Conservation (phyloP, 2,113 vertebrate genomes). For the Mus pahari region DNA sequence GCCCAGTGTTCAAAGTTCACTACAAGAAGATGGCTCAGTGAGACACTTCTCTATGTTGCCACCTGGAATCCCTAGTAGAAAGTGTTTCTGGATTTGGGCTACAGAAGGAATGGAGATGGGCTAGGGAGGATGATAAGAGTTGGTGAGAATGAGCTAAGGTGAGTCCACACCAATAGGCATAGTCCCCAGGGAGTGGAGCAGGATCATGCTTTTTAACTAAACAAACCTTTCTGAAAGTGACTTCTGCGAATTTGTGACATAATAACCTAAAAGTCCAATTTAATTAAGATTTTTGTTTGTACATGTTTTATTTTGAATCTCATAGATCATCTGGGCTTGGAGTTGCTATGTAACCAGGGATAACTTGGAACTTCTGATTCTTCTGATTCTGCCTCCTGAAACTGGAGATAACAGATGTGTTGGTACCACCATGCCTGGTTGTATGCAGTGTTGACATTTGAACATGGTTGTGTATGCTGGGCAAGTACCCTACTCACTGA, state of each 20-base stretch:
- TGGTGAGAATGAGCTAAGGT: not conserved
- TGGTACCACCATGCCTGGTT: not conserved
- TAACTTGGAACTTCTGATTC: not conserved
- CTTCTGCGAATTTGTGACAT: not conserved
- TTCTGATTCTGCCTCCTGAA: not conserved
- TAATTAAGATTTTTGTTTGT: not conserved
- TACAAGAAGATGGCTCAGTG: not conserved
- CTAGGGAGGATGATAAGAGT: not conserved
- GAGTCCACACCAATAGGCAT: not conserved
- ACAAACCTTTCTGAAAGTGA: not conserved
- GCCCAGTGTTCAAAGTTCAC: not conserved
- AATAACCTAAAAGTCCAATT: not conserved
- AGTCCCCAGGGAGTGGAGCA: not conserved
- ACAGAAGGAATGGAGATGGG: not conserved
- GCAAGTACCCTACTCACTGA: not conserved
- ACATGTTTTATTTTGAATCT: not conserved
- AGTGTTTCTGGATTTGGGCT: not conserved
- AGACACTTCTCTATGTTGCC: not conserved
- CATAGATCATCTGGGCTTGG: not conserved
- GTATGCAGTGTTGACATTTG: not conserved
- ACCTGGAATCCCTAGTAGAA: not conserved
- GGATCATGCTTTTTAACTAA: constrained; percentile 28
- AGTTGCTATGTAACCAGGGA: not conserved
- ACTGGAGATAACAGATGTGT: not conserved
- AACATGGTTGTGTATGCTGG: no score